A percentile compares a stretch with the other conserved stretches of the same genome.
Conservation (phyloP, 1,140 invertebrate genomes). For the Neodiprion lecontei region DNA sequence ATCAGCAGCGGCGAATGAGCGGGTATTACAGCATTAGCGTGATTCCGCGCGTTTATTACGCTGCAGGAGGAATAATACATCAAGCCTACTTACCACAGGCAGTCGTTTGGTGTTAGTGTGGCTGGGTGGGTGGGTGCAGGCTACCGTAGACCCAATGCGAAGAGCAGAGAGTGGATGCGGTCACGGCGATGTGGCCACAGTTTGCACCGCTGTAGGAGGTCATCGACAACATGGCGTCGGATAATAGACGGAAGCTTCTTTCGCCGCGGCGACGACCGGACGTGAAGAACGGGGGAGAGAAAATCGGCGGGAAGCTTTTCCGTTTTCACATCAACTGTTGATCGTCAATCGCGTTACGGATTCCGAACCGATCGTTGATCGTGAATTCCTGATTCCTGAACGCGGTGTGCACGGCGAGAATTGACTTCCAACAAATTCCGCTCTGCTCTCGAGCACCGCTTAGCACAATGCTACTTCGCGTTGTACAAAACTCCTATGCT, state of each 20-base stretch:
- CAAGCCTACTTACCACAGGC: too few species aligned
- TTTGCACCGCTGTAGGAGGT: background rate
- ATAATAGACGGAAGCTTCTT: conserved; percentile 7
- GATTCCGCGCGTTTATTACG: too few species aligned
- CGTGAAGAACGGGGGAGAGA: background rate
- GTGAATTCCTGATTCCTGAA: too few species aligned
- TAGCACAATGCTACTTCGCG: background rate
- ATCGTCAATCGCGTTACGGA: background rate
- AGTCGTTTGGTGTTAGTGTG: too few species aligned
- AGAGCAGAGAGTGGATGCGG: background rate
- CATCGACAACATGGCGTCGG: background rate
- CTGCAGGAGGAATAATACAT: too few species aligned
- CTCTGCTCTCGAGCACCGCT: background rate
- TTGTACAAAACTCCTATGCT: background rate
- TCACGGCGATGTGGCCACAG: background rate
- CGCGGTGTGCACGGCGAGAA: too few species aligned
- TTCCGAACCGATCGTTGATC: too few species aligned
- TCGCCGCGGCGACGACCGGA: background rate
- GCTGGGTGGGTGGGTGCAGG: too few species aligned
- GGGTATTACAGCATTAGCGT: too few species aligned
- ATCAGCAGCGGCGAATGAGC: background rate
- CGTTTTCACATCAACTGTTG: background rate
- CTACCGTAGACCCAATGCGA: background rate
- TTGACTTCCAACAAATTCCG: too few species aligned
- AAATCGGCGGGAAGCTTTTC: background rate